phyloP scores from a whole-genome alignment of 2,797 vertebrate species.

The Staurois parvus region DNA sequence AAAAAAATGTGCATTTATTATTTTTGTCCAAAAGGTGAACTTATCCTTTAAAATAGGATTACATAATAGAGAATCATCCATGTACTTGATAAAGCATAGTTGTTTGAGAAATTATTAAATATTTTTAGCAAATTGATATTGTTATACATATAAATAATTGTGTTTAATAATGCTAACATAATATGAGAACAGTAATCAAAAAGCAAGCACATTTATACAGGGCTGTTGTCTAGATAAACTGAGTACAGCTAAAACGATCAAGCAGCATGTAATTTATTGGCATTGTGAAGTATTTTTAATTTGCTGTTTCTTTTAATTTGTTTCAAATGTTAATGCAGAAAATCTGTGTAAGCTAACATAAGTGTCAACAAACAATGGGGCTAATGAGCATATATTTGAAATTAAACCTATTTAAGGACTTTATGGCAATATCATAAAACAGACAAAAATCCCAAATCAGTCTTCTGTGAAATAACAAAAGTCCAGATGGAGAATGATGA shows the following conservation, averaged over 20 bases:
- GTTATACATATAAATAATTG: background rate
- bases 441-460: constrained; percentile 45
- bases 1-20: too few species aligned
- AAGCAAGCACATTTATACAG: background rate
- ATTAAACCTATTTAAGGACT: constrained; percentile 49
- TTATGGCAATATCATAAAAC: constrained; percentile 40
- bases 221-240: constrained; percentile 17
- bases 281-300: constrained; percentile 32
- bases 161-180: background rate
- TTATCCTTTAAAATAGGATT: too few species aligned
- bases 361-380: constrained; percentile 44
- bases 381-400: constrained; percentile 56
- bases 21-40: too few species aligned
- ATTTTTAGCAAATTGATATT: background rate
- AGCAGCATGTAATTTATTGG: constrained; percentile 24
- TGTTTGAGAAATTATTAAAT: background rate
- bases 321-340: constrained; percentile 47
- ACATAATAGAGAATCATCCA: too few species aligned
- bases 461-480: constrained; percentile 52
- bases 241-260: constrained; percentile 21
- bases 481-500: constrained; percentile 56
- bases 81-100: background rate
- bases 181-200: background rate
- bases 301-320: constrained; percentile 26
- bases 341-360: constrained; percentile 38